These are phyloP conservation scores for Acromyrmex charruanus DNA, from an alignment of 1,140 invertebrate species.

Conservation along the genomic window DNA sequence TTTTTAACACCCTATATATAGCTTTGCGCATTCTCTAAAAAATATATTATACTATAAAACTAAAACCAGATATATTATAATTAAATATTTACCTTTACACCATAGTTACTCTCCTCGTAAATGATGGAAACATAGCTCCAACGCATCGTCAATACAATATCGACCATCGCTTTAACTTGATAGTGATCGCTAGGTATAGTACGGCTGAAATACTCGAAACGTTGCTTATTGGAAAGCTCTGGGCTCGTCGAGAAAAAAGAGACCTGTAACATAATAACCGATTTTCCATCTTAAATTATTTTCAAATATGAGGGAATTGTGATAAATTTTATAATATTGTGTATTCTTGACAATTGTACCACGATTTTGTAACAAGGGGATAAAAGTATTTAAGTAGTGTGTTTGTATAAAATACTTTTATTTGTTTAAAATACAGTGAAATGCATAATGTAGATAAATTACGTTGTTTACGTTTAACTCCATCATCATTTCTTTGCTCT, in stretches of 20 bases:
- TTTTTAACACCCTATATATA: neutral
- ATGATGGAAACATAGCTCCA: slow-evolving; percentile 98
- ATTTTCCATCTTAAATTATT: slow-evolving; percentile 33
- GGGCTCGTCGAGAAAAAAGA: slow-evolving; percentile 98
- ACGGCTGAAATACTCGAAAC: slow-evolving; percentile 97
- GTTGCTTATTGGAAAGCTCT: slow-evolving; percentile 97
- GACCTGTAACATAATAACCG: slow-evolving; percentile 89
- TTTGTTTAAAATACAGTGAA: neutral
- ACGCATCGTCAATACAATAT: slow-evolving; percentile 94
- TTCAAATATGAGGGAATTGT: neutral
- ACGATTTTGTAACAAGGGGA: neutral
- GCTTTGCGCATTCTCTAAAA: neutral
- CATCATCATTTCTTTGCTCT: neutral
- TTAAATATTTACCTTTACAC: slow-evolving; percentile 92
- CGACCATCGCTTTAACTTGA: slow-evolving; percentile 98
- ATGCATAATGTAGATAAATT: slow-evolving; percentile 31
- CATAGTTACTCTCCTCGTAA: slow-evolving; percentile 98
- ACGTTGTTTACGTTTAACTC: neutral
- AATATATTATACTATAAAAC: slow-evolving; percentile 7
- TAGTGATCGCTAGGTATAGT: slow-evolving; percentile 98
- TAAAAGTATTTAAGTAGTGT: slow-evolving; percentile 23
- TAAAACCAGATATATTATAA: slow-evolving; percentile 29
- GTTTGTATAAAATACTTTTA: neutral
- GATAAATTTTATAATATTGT: neutral
- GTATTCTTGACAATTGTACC: neutral